phyloP scores from a whole-genome alignment of 2,888 invertebrate genomes.

The Oligia fasciuncula region DNA sequence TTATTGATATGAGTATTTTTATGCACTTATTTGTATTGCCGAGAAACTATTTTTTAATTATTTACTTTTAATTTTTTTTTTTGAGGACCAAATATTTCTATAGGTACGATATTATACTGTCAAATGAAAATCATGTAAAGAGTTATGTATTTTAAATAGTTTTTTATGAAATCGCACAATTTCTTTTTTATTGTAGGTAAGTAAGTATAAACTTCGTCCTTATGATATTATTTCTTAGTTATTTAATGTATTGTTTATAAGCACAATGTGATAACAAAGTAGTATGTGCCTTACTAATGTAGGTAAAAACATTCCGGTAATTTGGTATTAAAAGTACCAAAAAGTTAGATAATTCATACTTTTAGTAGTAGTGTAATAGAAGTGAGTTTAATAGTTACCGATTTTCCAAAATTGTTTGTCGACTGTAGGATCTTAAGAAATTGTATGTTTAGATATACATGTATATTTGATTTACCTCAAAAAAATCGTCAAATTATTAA shows the following conservation, averaged over 20 bases:
- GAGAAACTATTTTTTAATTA: background rate
- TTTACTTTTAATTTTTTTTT: background rate
- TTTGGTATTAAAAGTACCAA: slow-evolving; percentile 56
- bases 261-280: slow-evolving; percentile 77
- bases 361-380: slow-evolving; percentile 9
- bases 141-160: background rate
- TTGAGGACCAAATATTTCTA: background rate
- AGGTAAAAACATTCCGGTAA: slow-evolving; percentile 59
- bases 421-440: background rate
- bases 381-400: slow-evolving; percentile 34
- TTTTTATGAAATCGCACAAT: background rate
- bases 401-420: background rate
- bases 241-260: slow-evolving; percentile 61
- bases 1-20: background rate
- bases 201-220: slow-evolving; percentile 12
- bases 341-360: slow-evolving; percentile 21
- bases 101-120: background rate
- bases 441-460: background rate
- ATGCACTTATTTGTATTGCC: background rate
- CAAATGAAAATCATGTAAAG: background rate
- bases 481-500: slow-evolving; percentile 4
- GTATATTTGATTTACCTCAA: background rate
- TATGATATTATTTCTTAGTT: slow-evolving; percentile 35
- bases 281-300: slow-evolving; percentile 74
- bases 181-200: background rate